phyloP scores from a whole-genome alignment of 2,888 invertebrate species.

The Timandra comae region DNA sequence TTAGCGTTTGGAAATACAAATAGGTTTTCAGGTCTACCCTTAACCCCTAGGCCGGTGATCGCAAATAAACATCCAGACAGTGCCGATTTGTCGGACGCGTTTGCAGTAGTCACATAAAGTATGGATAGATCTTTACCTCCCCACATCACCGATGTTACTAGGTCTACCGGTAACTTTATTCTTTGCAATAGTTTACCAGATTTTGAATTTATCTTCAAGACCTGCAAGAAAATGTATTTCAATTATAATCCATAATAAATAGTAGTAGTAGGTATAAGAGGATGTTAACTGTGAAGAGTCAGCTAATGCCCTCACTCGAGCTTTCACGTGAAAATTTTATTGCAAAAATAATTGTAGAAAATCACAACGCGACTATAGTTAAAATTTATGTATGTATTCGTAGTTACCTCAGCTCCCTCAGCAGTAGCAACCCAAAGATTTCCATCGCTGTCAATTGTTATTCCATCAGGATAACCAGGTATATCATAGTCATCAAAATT shows the following conservation, averaged over 20 bases:
- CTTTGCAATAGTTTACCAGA: conserved; percentile 73
- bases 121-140: conserved; percentile 80
- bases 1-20: conserved; percentile 50
- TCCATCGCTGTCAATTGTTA: conserved; percentile 87
- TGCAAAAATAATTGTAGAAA: too few relatives aligned
- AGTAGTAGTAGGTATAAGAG: too few relatives aligned
- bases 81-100: conserved; percentile 59
- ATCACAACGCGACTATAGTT: too few relatives aligned
- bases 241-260: too few relatives aligned
- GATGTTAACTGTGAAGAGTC: too few relatives aligned
- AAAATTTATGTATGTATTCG: too few relatives aligned
- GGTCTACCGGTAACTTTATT: conserved; percentile 76
- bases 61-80: conserved; percentile 68
- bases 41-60: conserved; percentile 63
- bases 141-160: conserved; percentile 82
- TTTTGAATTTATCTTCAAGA: conserved; percentile 76
- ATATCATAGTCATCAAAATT: conserved; percentile 75
- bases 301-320: too few relatives aligned
- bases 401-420: conserved; percentile 78
- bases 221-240: conserved; percentile 71
- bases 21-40: conserved; percentile 57
- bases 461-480: conserved; percentile 81
- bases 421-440: conserved; percentile 86
- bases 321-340: too few relatives aligned
- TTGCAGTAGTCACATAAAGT: conserved; percentile 80